Evolutionary conservation across 1,140 invertebrate species (phyloP), one percentile per base, ranked within the genome.

Genomic region (Lanistes nyassanus): DNA sequence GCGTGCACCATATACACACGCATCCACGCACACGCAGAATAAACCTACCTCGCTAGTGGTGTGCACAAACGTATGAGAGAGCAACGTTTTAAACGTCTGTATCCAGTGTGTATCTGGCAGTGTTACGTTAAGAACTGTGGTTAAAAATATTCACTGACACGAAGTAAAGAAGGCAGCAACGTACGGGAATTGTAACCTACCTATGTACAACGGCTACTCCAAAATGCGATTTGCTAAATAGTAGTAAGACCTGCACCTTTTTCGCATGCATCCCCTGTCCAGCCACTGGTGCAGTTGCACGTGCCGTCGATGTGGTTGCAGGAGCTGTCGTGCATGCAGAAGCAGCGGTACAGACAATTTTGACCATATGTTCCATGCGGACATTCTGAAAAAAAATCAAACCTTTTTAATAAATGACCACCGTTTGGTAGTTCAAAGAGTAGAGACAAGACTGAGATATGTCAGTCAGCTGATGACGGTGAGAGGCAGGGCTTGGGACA

Each of bases 271-370:
- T 78, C 74, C 26, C 90, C 94, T 71, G 91, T 94, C 94, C 94
- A 97, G 70, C 96, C 96, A 56, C 92, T 80, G 16, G 92, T 91
- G 85, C 96, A 97, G 75, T 91, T 91, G 85, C 96, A 97, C 76
- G 92, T 88, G 3, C 96, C 96, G 37, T 91, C 93, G 47, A 91
- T 90, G 13, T 93, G 92, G 88, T 94, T 92, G 87, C 97, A 99
- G 13, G 90, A 91, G 19, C 95, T 97, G 29, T 92, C 93, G 84
- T 97, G 95, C 80, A 92, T 81, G 86, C 95, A 97, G 73, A 91
- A 89, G 85, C 95, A 97, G 19, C 78, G 89, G 83, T 92, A 90
- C 78, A 92, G 90, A 83, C 97, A 98, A 70, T 93, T 91, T 26
- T 94, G 92, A 86, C 97, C 82, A 47, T 80, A 80, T 39, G 78